Conservation (phyloP, 2,797 vertebrate genomes). For the Melanogrammus aeglefinus region DNA sequence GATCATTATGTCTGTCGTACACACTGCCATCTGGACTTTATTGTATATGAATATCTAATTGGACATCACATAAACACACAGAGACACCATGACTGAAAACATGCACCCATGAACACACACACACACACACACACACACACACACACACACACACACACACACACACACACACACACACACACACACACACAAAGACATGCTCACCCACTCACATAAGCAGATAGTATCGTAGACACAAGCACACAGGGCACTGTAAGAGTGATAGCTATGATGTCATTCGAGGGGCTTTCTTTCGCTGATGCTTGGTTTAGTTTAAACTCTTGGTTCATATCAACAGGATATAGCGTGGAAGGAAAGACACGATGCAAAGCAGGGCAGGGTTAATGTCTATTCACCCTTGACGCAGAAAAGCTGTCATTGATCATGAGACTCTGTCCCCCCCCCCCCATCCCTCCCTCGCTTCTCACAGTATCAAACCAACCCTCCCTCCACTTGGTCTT, state of each 20-base stretch:
- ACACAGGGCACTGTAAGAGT: background rate
- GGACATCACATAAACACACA: background rate
- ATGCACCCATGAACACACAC: background rate
- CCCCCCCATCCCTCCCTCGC: constrained; percentile 21
- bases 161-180: constrained; percentile 7
- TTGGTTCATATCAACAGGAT: constrained; percentile 39
- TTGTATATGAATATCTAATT: constrained; percentile 5
- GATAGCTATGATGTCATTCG: constrained; percentile 24
- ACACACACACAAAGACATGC: constrained; percentile 15
- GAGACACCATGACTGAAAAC: background rate
- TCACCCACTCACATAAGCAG: constrained; percentile 16
- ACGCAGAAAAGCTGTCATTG: constrained; percentile 42
- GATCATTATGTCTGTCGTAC: background rate
- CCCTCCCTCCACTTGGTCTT: constrained; percentile 3
- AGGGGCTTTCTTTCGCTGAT: constrained; percentile 26
- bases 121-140: background rate
- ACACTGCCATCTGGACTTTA: constrained; percentile 20
- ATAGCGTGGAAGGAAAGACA: constrained; percentile 26
- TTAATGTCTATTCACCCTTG: constrained; percentile 28
- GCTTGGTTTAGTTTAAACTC: constrained; percentile 21
- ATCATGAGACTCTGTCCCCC: constrained; percentile 40
- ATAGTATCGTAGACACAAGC: constrained; percentile 3
- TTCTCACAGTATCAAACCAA: constrained; percentile 33
- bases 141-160: background rate
- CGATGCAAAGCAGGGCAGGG: constrained; percentile 23